Percentiles rank a stretch among this genome's conserved stretches.
Conservation (phyloP, 2,888 invertebrate species). For the Platyscelio sp. region DNA sequence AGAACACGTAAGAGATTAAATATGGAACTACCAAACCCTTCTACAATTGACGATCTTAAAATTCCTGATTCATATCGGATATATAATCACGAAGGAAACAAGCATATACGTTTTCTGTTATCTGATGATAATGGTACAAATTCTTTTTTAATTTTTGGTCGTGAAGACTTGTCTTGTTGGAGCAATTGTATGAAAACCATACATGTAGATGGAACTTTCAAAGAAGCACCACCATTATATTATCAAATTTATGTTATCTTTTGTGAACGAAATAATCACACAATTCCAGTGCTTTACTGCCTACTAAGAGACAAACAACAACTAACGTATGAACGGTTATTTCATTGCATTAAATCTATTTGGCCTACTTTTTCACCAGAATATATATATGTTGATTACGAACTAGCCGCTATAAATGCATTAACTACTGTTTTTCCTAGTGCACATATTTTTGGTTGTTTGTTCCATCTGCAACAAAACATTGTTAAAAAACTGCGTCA, state of each 20-base stretch:
- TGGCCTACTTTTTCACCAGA: not conserved
- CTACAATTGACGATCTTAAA: not conserved
- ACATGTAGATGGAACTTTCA: slow-evolving; percentile 16
- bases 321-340: not conserved
- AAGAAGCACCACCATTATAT: slow-evolving; percentile 14
- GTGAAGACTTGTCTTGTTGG: not conserved
- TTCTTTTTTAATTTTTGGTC: not conserved
- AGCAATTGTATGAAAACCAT: not conserved
- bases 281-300: not conserved
- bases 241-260: slow-evolving; percentile 1
- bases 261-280: not conserved
- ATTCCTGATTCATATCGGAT: not conserved
- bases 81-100: not conserved
- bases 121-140: not conserved
- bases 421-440: no score
- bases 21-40: not conserved
- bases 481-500: no score
- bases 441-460: no score
- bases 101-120: not conserved
- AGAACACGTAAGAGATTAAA: not conserved
- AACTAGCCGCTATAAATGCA: no score
- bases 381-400: not conserved
- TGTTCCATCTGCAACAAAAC: no score
- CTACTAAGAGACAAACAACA: not conserved
- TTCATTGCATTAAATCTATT: not conserved